Evolutionary conservation across 92 coral and sea anemone species (phyloP), one percentile per base, ranked within the genome.

Genomic region (Porites rus): DNA sequence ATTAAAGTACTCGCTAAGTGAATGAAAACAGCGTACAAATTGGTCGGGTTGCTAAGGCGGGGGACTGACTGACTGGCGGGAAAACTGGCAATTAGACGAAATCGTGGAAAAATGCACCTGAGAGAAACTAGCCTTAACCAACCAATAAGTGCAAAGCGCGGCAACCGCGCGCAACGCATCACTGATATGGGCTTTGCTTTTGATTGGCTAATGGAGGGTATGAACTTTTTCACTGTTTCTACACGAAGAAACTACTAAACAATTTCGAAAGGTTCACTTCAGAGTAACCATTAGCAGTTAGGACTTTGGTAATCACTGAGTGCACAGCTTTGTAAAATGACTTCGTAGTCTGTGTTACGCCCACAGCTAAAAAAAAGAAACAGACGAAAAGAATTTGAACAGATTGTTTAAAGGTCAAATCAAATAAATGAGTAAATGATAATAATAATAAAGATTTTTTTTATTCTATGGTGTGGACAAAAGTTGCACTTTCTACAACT

Each of bases 181-280:
- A 38, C 46, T 38, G 46, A 38, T 38, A 4, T 38, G 7, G 31
- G 31, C 31, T 28, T 2, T 28, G 31, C 31, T 28, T 28, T 3
- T 4, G 46, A 38, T 38, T 38, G 46, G 61, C 14, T 56, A 10
- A 56, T 56, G 3, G 61, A 10, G 2, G 17, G 61, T 56, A 8
- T 10, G 13, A 10, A 9, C 16, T 10, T 8, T 2, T 14, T 56
- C 10, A 2, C 61, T 56, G 61, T 10, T 10, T 52, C 64, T 61
- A 81, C 18, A 62, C 70, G 60, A 77, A 65, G 84, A 92, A 91
- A 78, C 66, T 77, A 50, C 90, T 83, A 80, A 97, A 97, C 25
- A 97, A 88, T 79, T 93, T 97, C 4, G 97, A 84, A 14, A 97
- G 93, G 84, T 95, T 94, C 69, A 97, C 99, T 81, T 95, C 97